These are phyloP conservation scores for Drosophila santomea DNA, from an alignment of 1,140 invertebrate species.

Conservation along the genomic window DNA sequence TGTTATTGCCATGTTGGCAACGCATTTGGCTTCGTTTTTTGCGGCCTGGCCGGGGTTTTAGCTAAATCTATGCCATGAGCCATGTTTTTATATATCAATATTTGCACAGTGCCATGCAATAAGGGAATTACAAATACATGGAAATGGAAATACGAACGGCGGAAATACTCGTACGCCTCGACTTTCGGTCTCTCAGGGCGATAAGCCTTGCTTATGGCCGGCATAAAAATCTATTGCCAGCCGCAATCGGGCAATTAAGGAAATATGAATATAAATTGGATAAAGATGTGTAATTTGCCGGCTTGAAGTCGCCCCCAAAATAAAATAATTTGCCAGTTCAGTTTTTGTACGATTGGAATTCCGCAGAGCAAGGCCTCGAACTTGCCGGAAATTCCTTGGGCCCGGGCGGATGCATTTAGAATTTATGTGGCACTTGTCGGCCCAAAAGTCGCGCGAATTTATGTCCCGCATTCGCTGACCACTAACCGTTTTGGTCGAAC, in stretches of 20 bases:
- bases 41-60: slow-evolving; percentile 48
- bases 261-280: slow-evolving; percentile 56
- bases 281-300: slow-evolving; percentile 40
- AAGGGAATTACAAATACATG: slow-evolving; percentile 47
- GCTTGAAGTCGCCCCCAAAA: neutral
- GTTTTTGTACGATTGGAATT: slow-evolving; percentile 61
- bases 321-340: slow-evolving; percentile 41
- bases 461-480: slow-evolving; percentile 67
- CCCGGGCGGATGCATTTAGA: slow-evolving; percentile 72
- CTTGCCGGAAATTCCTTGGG: slow-evolving; percentile 14
- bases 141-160: slow-evolving; percentile 1
- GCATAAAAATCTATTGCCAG: slow-evolving; percentile 48
- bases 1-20: slow-evolving; percentile 74
- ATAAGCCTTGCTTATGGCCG: slow-evolving; percentile 44
- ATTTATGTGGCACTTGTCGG: slow-evolving; percentile 81
- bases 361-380: slow-evolving; percentile 7
- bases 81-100: slow-evolving; percentile 77
- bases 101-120: slow-evolving; percentile 50
- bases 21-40: slow-evolving; percentile 62
- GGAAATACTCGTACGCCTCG: slow-evolving; percentile 7
- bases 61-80: slow-evolving; percentile 71
- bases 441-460: slow-evolving; percentile 75
- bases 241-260: slow-evolving; percentile 49
- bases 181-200: slow-evolving; percentile 26
- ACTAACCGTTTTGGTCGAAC: slow-evolving; percentile 35